Evolutionary conservation across 1,140 invertebrate genomes (phyloP), one percentile per base, ranked within the genome.

Genomic region (Chlorops oryzae): DNA sequence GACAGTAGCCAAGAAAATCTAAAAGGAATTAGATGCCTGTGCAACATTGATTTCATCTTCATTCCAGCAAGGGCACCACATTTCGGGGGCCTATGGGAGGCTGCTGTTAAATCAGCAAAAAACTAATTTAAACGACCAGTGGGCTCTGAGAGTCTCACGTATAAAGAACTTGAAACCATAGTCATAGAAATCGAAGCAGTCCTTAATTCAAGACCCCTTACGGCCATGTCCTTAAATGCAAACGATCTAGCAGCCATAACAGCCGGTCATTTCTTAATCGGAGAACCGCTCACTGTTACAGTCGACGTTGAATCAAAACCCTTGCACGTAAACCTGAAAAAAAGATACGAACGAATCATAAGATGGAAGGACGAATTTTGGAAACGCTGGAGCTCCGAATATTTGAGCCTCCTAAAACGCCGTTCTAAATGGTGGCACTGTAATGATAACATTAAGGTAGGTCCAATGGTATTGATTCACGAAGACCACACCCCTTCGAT

Each of bases 401-500:
- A 64, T 38, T 35, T 67, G 10, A 39, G 51, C 0, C 38, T 57
- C 12, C 47, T 66, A 2, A 70, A 70, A 41, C 46, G 57, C 10
- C 47, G 67, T n/a, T 37, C 22, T 0, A 74, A 73, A 47, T 73
- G 71, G 71, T 44, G 38, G 5, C 38, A 12, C 12, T 12, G 43
- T 5, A 15, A 52, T 2, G 7, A 21, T 2, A 49, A 56, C 18
- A 39, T 73, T 2, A 39, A 59, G 42, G 12, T 47, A 18, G 68
- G 63, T 18, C 51, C 53, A 13, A 18, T 75, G 7, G 73, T 75
- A 2, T 7, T 74, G 1, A 25, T 74, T 0, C 65, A 70, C 39
- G 63, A 72, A 39, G 59, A 69, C 9, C 64, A 68, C 37, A 3
- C 52, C n/a, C 63, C 64, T 9, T 62, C 67, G 4, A 42, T 67